Conservation (phyloP, 2,113 vertebrate species). For the Dasypus novemcinctus region DNA sequence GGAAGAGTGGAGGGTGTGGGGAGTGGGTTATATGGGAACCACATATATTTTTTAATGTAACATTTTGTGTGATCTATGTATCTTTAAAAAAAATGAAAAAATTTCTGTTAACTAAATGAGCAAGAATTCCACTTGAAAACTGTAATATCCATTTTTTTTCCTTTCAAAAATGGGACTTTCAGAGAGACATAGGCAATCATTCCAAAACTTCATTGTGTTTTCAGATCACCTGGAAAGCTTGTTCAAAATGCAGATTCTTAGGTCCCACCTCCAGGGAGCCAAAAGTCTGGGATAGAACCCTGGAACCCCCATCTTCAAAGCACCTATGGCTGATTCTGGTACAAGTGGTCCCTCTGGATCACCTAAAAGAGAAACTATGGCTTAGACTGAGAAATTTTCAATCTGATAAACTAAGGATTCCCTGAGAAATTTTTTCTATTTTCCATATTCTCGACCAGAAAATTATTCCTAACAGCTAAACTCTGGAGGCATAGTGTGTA, state of each 20-base stretch:
- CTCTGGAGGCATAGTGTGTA: background rate
- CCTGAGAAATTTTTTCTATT: background rate
- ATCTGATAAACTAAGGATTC: background rate
- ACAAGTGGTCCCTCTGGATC: background rate
- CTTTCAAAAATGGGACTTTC: background rate
- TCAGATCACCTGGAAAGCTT: background rate
- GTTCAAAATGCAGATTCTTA: background rate
- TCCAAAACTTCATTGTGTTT: background rate
- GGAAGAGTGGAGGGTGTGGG: too few relatives aligned
- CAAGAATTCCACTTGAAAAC: background rate
- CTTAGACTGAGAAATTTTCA: background rate
- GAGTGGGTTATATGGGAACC: too few relatives aligned
- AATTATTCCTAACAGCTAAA: conserved; percentile 26
- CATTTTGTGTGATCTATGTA: too few relatives aligned
- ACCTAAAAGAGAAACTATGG: background rate
- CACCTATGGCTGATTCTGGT: background rate
- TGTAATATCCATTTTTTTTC: background rate
- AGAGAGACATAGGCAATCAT: background rate
- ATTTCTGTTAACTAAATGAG: background rate
- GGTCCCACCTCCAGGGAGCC: background rate
- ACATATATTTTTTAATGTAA: too few relatives aligned
- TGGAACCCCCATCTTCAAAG: background rate
- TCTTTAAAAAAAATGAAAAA: too few relatives aligned
- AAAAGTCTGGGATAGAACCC: background rate
- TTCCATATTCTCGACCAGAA: background rate